Evolutionary conservation across 2,797 vertebrate genomes (phyloP).

Genomic region (Rhodeus uyekii): DNA sequence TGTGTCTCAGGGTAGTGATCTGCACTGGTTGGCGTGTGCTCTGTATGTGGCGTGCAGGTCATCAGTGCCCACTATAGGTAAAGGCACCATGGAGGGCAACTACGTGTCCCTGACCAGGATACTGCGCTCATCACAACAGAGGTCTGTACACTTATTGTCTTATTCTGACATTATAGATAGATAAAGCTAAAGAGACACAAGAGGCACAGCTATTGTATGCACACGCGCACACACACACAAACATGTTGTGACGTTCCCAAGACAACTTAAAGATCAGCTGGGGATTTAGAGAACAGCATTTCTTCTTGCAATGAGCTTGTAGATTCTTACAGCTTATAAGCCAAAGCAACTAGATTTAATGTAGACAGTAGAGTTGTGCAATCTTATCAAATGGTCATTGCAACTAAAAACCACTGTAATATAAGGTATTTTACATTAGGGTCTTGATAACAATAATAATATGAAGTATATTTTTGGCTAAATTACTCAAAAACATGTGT

Average conservation of each 20-base stretch:
- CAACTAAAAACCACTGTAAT: neutral
- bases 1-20: constrained; percentile 83
- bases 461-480: neutral
- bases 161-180: neutral
- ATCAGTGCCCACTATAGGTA: constrained; percentile 86
- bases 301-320: neutral
- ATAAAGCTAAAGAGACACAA: neutral
- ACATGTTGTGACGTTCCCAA: constrained; percentile 6
- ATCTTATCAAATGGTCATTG: neutral
- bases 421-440: too few relatives aligned
- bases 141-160: constrained; percentile 69
- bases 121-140: constrained; percentile 88
- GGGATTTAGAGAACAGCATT: neutral
- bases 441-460: neutral
- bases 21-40: constrained; percentile 93
- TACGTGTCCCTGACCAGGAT: constrained; percentile 93
- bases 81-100: constrained; percentile 89
- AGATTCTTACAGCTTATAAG: neutral
- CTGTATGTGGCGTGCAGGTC: constrained; percentile 93
- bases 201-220: neutral
- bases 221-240: neutral
- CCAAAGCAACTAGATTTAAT: neutral
- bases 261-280: constrained; percentile 7
- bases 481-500: neutral
- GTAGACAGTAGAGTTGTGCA: neutral